Conservation (phyloP, 64 coral and sea anemone genomes). For the Astreopora myriophthalma region DNA sequence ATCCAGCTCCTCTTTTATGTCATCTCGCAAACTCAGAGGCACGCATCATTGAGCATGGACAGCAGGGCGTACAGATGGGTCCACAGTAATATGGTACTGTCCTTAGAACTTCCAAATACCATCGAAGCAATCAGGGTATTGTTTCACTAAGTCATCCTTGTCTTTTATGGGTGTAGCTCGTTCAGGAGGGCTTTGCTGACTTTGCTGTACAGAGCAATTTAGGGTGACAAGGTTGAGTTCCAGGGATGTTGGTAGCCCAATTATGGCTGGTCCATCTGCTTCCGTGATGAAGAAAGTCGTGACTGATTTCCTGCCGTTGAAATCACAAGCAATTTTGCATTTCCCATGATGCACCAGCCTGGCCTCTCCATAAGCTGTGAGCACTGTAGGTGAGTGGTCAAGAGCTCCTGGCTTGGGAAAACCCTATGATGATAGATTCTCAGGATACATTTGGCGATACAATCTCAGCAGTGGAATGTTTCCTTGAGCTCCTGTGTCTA, state of each 20-base stretch:
- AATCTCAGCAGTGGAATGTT: slow-evolving; percentile 54
- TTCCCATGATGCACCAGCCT: slow-evolving; percentile 26
- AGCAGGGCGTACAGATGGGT: slow-evolving; percentile 34
- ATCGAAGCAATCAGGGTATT: slow-evolving; percentile 17
- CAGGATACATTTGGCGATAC: slow-evolving; percentile 57
- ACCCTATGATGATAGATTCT: slow-evolving; percentile 29
- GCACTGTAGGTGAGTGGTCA: slow-evolving; percentile 31
- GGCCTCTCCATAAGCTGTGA: slow-evolving; percentile 58
- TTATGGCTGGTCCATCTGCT: slow-evolving; percentile 46
- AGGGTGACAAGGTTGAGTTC: slow-evolving; percentile 49
- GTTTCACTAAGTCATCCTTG: background rate
- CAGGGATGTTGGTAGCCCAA: slow-evolving; percentile 63
- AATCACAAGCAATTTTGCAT: slow-evolving; percentile 43
- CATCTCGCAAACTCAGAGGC: slow-evolving; percentile 39
- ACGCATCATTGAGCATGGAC: slow-evolving; percentile 34
- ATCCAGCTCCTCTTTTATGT: slow-evolving; percentile 23
- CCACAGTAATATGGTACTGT: slow-evolving; percentile 21
- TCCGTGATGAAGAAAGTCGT: slow-evolving; percentile 64
- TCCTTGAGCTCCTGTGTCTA: slow-evolving; percentile 71
- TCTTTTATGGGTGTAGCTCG: background rate
- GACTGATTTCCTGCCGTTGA: background rate
- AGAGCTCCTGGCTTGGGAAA: slow-evolving; percentile 38
- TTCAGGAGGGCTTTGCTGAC: background rate
- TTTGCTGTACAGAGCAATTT: slow-evolving; percentile 59
- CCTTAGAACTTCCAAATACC: background rate